phyloP scores from a whole-genome alignment of 2,797 vertebrate species.

The Momotus momota region DNA sequence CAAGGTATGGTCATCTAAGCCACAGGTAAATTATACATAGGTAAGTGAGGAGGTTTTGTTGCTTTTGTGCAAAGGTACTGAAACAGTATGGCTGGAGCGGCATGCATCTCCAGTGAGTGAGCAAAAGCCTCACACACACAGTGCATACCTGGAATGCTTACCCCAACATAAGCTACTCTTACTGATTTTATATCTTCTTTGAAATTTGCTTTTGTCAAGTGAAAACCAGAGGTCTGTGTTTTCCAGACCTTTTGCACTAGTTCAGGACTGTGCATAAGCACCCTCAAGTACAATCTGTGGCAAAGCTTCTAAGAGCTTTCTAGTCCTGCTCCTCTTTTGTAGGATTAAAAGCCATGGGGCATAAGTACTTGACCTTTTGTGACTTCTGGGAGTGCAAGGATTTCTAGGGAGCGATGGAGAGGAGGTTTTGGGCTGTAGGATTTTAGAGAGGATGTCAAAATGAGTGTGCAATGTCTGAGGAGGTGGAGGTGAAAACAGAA shows the following conservation, averaged over 20 bases:
- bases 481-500: neutral
- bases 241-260: neutral
- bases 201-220: neutral
- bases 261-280: neutral
- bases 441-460: neutral
- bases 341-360: conserved; percentile 6
- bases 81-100: neutral
- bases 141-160: neutral
- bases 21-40: neutral
- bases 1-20: neutral
- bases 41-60: neutral
- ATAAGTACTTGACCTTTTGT: conserved; percentile 8
- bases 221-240: neutral
- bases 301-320: conserved; percentile 4
- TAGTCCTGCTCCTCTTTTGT: neutral
- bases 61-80: neutral
- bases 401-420: neutral
- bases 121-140: neutral
- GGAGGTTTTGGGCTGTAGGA: neutral
- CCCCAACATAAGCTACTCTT: neutral
- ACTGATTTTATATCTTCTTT: neutral
- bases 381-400: neutral
- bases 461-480: neutral
- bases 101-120: neutral
- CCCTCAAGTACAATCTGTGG: neutral